Evolutionary conservation across 1,140 invertebrate species (phyloP), one percentile per base, ranked within the genome.

Genomic region (Delia radicum): DNA sequence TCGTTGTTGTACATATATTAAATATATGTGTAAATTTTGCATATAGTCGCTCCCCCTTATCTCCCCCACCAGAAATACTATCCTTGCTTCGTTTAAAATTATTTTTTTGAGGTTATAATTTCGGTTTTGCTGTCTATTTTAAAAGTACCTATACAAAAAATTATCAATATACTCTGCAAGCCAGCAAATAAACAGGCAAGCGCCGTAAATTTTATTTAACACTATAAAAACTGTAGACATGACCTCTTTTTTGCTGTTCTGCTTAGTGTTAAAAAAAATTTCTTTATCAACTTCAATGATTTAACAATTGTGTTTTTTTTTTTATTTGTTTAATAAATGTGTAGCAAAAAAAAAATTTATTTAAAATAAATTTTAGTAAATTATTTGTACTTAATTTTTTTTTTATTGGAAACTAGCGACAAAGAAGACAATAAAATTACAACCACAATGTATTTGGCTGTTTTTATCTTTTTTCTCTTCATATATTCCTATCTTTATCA

Each of bases 31-130:
- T 18, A 24, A 24, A 21, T 55, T 55, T 21, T 55, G 37, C 48
- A 55, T 55, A 55, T 55, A n/a, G 15, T 48, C 15, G 18, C 8
- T 55, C 48, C 24, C 18, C n/a, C 13, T 21, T n/a, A 55, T 6
- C 2, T 3, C 46, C 46, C 4, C 48, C 48, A 55, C n/a, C 48
- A n/a, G n/a, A n/a, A n/a, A n/a, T n/a, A n/a, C n/a, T n/a, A n/a
- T n/a, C 21, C 48, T 21, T 6, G 18, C 48, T n/a, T 18, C 24
- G n/a, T 55, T 55, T 55, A 21, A 42, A 15, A 13, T 29, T 27
- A 28, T 28, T 29, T 65, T n/a, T 69, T 69, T 69, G 46, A 73
- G 71, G 71, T 55, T 73, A 73, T 73, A 55, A 28, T 48, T 73
- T 46, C 29, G 13, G 13, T 28, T 8, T 8, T 65, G 13, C 8